phyloP scores from a whole-genome alignment of 2,113 vertebrate genomes.

The Chroicocephalus ridibundus region DNA sequence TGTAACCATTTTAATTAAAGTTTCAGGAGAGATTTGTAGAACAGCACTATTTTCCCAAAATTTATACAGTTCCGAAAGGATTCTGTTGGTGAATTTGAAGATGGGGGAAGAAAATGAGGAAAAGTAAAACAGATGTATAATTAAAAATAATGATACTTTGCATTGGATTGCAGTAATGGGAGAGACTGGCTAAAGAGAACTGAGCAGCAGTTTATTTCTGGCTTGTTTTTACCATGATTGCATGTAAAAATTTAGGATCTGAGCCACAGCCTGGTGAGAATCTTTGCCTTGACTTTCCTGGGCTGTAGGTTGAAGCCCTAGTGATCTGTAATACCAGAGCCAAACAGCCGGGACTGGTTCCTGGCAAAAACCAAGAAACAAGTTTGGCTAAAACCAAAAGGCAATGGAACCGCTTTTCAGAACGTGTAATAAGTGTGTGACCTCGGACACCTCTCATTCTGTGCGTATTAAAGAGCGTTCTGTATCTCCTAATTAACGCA shows the following conservation, averaged over 20 bases:
- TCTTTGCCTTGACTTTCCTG: background rate
- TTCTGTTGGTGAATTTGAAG: background rate
- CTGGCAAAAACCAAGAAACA: background rate
- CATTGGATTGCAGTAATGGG: background rate
- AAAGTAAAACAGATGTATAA: background rate
- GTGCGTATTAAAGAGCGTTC: background rate
- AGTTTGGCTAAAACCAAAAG: background rate
- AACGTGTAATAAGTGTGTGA: background rate
- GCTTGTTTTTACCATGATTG: background rate
- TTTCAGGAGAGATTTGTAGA: background rate
- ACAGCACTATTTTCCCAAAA: background rate
- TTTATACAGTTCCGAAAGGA: background rate
- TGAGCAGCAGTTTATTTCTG: background rate
- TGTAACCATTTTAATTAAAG: background rate
- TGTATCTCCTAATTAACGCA: background rate
- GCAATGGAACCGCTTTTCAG: background rate
- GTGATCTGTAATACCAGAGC: background rate
- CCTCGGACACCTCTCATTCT: background rate
- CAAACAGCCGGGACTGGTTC: background rate
- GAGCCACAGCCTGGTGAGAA: background rate
- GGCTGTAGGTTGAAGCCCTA: background rate
- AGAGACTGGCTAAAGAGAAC: background rate
- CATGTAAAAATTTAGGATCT: background rate
- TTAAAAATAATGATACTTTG: background rate
- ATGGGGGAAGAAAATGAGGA: background rate